Evolutionary conservation across 2,888 invertebrate genomes (phyloP).

Genomic region (Hesperia comma): DNA sequence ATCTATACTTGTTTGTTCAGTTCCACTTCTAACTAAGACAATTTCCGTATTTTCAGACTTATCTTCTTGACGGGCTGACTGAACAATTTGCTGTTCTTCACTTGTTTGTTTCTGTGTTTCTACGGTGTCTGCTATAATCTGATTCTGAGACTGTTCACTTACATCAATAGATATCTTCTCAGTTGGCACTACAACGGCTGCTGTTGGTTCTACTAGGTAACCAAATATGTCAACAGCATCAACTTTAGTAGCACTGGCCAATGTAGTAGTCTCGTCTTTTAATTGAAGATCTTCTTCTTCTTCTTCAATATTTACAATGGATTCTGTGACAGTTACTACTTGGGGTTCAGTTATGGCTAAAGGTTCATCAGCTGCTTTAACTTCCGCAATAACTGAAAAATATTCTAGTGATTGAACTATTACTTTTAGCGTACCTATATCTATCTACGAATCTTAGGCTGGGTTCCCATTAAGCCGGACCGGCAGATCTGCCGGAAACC

Average conservation of each 20-base stretch:
- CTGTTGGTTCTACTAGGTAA: constrained; percentile 12
- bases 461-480: too few relatives aligned
- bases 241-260: neutral
- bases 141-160: neutral
- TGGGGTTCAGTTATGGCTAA: constrained; percentile 41
- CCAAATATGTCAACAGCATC: constrained; percentile 10
- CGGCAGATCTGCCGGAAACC: too few relatives aligned
- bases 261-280: constrained; percentile 9
- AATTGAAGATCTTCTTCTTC: constrained; percentile 4
- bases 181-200: neutral
- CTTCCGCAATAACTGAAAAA: constrained; percentile 40
- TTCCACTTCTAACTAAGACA: constrained; percentile 1
- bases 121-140: neutral
- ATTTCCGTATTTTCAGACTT: neutral
- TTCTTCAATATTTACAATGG: constrained; percentile 4
- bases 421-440: too few relatives aligned
- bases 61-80: neutral
- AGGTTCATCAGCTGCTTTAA: constrained; percentile 31
- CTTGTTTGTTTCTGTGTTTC: neutral
- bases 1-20: constrained; percentile 22
- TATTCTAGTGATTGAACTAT: constrained; percentile 1
- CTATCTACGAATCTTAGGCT: too few relatives aligned
- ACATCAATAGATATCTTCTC: neutral
- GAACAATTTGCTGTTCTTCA: constrained; percentile 10
- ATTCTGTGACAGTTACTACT: constrained; percentile 9